phyloP scores from a whole-genome alignment of 2,888 invertebrate species.

The Hanleya hanleyi region DNA sequence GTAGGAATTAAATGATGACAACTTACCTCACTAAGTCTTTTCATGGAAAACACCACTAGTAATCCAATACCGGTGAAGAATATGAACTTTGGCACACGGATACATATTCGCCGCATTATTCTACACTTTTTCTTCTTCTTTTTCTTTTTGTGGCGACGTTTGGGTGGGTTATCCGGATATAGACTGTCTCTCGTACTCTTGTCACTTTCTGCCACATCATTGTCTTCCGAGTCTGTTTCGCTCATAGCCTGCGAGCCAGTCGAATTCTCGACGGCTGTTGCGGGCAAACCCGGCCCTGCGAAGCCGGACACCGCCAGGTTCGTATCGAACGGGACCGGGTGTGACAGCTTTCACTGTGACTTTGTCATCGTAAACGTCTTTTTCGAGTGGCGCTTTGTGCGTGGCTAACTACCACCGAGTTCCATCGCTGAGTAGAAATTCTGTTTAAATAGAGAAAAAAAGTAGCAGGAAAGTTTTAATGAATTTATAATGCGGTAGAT shows the following conservation, averaged over 20 bases:
- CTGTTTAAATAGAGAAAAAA: too few relatives aligned
- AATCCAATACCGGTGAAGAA: neutral
- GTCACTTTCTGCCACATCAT: conserved; percentile 1
- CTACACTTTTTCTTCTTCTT: neutral
- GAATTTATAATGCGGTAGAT: too few relatives aligned
- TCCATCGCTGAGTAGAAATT: too few relatives aligned
- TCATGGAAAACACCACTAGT: conserved; percentile 3
- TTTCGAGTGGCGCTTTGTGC: too few relatives aligned
- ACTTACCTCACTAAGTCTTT: neutral
- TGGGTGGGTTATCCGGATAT: neutral
- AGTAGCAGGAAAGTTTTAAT: too few relatives aligned
- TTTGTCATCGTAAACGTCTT: too few relatives aligned
- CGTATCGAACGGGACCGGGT: too few relatives aligned
- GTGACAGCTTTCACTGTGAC: too few relatives aligned
- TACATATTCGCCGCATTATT: conserved; percentile 4
- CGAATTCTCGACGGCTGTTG: neutral
- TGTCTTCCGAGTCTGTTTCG: conserved; percentile 6
- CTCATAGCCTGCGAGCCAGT: neutral
- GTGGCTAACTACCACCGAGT: too few relatives aligned
- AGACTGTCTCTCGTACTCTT: neutral
- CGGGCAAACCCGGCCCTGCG: too few relatives aligned
- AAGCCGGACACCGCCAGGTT: too few relatives aligned
- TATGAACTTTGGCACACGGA: neutral
- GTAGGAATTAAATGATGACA: too few relatives aligned
- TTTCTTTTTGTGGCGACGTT: neutral